These are phyloP conservation scores for Cistogaster globosa DNA, from an alignment of 2,888 invertebrate species.

Conservation along the genomic window DNA sequence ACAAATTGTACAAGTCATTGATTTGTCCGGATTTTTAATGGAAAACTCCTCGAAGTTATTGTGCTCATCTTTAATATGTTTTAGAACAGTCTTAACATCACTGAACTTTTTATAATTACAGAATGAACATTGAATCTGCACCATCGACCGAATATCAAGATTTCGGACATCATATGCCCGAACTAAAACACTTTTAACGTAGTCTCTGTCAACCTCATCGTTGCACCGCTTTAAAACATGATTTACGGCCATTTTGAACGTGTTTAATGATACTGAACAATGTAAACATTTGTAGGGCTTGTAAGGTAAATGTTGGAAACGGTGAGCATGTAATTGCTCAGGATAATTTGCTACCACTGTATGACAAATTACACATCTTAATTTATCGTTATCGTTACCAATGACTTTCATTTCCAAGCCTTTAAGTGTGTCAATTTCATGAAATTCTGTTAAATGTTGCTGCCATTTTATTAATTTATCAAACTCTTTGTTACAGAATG, in stretches of 20 bases:
- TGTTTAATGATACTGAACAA: conserved; percentile 44
- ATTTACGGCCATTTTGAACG: conserved; percentile 47
- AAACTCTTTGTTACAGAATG: conserved; percentile 66
- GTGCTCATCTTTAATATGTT: conserved; percentile 31
- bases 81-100: background rate
- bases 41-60: conserved; percentile 42
- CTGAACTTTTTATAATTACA: conserved; percentile 20
- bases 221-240: conserved; percentile 54
- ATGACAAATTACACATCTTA: conserved; percentile 61
- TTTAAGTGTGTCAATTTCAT: conserved; percentile 57
- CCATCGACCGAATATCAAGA: background rate
- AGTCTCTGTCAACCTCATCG: conserved; percentile 21
- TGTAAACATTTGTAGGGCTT: conserved; percentile 66
- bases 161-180: too few species aligned
- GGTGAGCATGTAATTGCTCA: conserved; percentile 52
- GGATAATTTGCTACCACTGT: conserved; percentile 45
- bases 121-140: conserved; percentile 48
- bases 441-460: conserved; percentile 56
- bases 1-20: conserved; percentile 30
- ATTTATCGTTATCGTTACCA: conserved; percentile 36
- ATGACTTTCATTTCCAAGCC: conserved; percentile 62
- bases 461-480: conserved; percentile 54
- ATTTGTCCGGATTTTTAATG: background rate
- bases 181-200: background rate
- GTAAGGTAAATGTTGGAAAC: conserved; percentile 67